Percentiles rank a stretch among this genome's conserved stretches.
Conservation (phyloP, 2,113 vertebrate species). For the Corynorhinus townsendii region DNA sequence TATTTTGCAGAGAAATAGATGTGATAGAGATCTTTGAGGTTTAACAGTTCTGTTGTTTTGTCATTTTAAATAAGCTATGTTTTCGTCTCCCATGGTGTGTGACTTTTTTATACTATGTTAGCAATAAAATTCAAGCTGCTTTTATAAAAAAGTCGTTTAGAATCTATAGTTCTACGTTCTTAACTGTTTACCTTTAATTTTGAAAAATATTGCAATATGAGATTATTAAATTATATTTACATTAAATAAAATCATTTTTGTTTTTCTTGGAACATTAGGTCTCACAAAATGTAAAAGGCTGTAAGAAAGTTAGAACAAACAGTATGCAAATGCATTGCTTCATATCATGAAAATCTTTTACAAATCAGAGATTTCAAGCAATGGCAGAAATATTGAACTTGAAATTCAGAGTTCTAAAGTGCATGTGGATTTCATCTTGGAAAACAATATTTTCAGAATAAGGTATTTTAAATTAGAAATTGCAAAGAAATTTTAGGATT, state of each 20-base stretch:
- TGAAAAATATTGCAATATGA: conserved; percentile 3
- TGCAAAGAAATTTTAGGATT: background rate
- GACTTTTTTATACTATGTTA: background rate
- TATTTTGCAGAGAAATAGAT: background rate
- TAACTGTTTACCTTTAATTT: background rate
- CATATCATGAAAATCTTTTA: background rate
- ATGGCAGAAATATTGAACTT: background rate
- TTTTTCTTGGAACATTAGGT: background rate
- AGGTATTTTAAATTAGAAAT: conserved; percentile 7
- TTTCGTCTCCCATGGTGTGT: background rate
- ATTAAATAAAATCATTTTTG: background rate
- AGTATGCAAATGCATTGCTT: background rate
- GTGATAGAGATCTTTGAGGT: background rate
- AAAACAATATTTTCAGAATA: conserved; percentile 35
- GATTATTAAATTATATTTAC: background rate
- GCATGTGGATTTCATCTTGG: background rate
- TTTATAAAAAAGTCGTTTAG: background rate
- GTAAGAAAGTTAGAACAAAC: background rate
- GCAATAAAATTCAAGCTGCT: conserved; percentile 7
- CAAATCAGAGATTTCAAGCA: background rate
- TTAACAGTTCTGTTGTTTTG: background rate
- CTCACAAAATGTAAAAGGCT: background rate
- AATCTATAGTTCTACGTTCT: background rate
- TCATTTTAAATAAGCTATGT: background rate
- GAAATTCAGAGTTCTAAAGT: background rate